Base-by-base conservation (phyloP, 2,797 vertebrate genomes). In the Corythornis leucogaster region DNA sequence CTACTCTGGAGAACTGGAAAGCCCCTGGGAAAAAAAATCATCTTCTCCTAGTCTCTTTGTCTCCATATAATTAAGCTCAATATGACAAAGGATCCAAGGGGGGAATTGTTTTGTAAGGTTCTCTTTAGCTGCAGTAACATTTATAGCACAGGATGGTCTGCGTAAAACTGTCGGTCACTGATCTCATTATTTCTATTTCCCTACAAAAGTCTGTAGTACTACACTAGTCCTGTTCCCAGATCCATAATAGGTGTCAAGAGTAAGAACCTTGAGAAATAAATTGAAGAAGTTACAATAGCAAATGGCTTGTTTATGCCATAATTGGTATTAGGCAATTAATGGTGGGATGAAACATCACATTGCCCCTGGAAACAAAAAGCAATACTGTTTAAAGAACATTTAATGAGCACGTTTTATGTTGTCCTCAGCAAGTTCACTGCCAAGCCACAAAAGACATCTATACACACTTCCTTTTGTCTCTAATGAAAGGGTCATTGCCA, bases 301-400 rank as follows among this genome's bases (percentile, higher is more conserved):
- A 87, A 89, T 22, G 66, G 79, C 73, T 90, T 62, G 66, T 91
- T 89, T 89, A 31, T 62, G 80, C 73, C 80, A 87, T 92, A 87
- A 89, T 90, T 95, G 87, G 84, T 83, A 87, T 94, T 80, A 93
- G 89, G 94, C 85, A 95, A 95, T 94, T 94, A 93, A 93, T 68
- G 91, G 91, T 28, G 85, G 91, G 85, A 80, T 45, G 91, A 73
- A 95, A 53, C 90, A 94, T n/a, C 79, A 43, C 86, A 68, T 61
- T 71, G 90, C 93, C 70, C 74, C 87, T 19, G 91, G 15, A 95
- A 87, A 94, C 94, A 96, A 95, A 96, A 95, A 95, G 92, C 93
- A 90, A 51, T 53, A 28, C 89, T 92, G 93, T 78, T 64, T 87
- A 69, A 95, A 94, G 91, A 75, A 28, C 58, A 66, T 87, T 90